Evolutionary conservation across 2,797 vertebrate genomes (phyloP), one percentile per base, ranked within the genome.

Genomic region (Hippocampus kuda): DNA sequence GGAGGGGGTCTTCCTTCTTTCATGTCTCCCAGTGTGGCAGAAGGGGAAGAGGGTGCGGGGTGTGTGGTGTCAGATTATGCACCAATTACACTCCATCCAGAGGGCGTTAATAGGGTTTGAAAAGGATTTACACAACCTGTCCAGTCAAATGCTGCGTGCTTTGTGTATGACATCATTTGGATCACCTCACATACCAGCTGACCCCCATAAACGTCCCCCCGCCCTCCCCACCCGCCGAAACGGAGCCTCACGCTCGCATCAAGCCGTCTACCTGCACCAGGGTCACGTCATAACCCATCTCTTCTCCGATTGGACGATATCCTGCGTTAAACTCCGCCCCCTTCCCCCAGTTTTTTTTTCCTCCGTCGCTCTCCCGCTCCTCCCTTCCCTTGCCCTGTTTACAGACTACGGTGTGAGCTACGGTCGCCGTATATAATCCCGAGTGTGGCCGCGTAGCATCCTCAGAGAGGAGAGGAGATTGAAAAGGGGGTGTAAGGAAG

Each of bases 161-260:
- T 83, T 66, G 68, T 70, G 63, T 77, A 88, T 91, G 89, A 91
- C 89, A 91, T 91, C 89, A 91, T 90, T 88, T 86, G 81, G 84
- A 87, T 85, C 85, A 84, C 83, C 84, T 85, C 84, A 82, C 82
- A 75, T 70, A 82, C 83, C 79, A 70, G 64, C 77, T 85, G 81
- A 84, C 79, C 72, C 70, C 42, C n/a, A 41, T 18, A 8, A 3
- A 44, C 42, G 10, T 1, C 22, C 41, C 42, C 13, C 5, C 15
- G 48, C 46, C 22, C 69, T 34, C n/a, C 57, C 67, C 41, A 51
- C 68, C 66, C n/a, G 41, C 24, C 48, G 6, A 54, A 76, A 38
- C 74, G 75, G 46, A 60, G 78, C 76, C 74, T 69, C 77, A 61
- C 66, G 62, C 76, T 5, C 76, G 51, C 75, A 70, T 34, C 74